Evolutionary conservation across 2,888 invertebrate species (phyloP), one percentile per base, ranked within the genome.

Genomic region (Dromius quadrimaculatus): DNA sequence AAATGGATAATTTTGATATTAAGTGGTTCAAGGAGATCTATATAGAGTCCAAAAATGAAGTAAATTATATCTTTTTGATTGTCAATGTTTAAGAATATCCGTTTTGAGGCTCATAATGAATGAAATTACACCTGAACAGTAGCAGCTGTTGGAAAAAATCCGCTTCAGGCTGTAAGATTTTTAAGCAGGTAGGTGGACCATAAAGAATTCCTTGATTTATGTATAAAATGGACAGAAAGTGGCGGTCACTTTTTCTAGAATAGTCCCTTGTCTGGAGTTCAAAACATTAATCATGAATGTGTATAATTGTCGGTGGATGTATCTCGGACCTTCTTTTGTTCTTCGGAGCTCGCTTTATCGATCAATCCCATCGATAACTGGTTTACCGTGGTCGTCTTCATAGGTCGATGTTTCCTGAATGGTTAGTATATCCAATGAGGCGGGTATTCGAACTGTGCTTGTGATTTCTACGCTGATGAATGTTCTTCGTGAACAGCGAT

Each of bases 311-410:
- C 34, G 68, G 68, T 59, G 43, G 66, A 66, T 66, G 59, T 59
- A 36, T 59, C 59, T 59, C 36, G 59, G 59, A 59, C 66, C 66
- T 50, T 54, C 66, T 54, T 66, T 57, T 66, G 54, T 66, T 66
- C 54, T 54, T 54, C 54, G 5, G 63, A 32, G 54, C 59, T 59
- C 34, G 59, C 59, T 68, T 68, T 68, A 68, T 68, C 68, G 68
- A 68, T 68, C 68, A 68, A 68, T 68, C 59, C 59, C 41, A 68
- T 68, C 68, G 68, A 68, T 68, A 68, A 68, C 68, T 59, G 57
- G 68, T 68, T 68, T 68, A 57, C 43, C 34, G 41, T 54, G 59
- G 59, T 59, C 66, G 66, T 66, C 66, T 66, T 54, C 66, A 36
- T 34, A 50, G 8, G 57, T 19, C 50, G 32, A 68, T 68, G 68